Percentiles rank a stretch among this genome's conserved stretches.
These are phyloP conservation scores for Anguilla japonica DNA, from an alignment of 2,113 vertebrate species.

Conservation along the genomic window DNA sequence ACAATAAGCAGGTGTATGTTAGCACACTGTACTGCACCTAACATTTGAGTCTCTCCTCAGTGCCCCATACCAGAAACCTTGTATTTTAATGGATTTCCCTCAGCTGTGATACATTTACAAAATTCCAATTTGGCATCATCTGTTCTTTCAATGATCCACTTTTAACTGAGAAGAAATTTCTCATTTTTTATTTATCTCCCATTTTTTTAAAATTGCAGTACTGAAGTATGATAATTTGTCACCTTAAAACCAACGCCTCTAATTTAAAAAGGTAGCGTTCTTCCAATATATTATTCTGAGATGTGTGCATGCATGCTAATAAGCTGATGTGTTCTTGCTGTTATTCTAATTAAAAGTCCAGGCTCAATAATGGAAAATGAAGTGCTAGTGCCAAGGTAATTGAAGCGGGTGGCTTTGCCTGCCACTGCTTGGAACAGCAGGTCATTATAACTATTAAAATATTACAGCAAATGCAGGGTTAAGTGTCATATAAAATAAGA, in stretches of 20 bases:
- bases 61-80: background rate
- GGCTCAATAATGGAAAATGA: slow-evolving; percentile 52
- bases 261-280: slow-evolving; percentile 49
- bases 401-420: slow-evolving; percentile 41
- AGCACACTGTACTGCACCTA: background rate
- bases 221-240: slow-evolving; percentile 42
- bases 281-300: slow-evolving; percentile 50
- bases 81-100: background rate
- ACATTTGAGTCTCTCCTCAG: background rate
- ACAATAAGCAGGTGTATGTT: background rate
- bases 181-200: background rate
- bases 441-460: slow-evolving; percentile 45
- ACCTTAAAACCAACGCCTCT: slow-evolving; percentile 46
- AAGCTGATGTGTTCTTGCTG: slow-evolving; percentile 56
- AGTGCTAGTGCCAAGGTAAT: slow-evolving; percentile 51
- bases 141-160: slow-evolving; percentile 1
- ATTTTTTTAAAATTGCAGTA: slow-evolving; percentile 42
- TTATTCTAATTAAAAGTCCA: slow-evolving; percentile 59
- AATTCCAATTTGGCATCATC: slow-evolving; percentile 1
- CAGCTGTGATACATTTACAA: background rate
- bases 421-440: slow-evolving; percentile 34
- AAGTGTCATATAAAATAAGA: slow-evolving; percentile 28
- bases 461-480: slow-evolving; percentile 37
- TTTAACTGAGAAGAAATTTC: slow-evolving; percentile 8
- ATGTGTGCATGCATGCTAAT: slow-evolving; percentile 59